Base-by-base conservation (phyloP, 2,888 invertebrate genomes). In the Andrena fulva region DNA sequence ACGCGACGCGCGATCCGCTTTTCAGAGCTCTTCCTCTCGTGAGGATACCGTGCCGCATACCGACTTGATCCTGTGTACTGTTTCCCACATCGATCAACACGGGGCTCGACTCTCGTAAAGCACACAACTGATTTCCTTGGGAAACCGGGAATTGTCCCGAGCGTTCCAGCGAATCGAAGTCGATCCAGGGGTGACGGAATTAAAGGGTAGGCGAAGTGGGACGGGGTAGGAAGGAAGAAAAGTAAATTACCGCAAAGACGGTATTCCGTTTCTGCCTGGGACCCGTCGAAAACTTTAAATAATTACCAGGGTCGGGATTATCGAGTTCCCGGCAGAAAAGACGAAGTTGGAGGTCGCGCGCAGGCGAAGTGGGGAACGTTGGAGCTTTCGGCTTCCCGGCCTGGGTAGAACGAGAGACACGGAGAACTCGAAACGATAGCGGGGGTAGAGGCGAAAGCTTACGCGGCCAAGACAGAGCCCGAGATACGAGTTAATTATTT, bases 401-500 rank as follows among this genome's bases (percentile, higher is more conserved):
- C 56, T 60, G 24, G 48, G 50, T 56, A 20, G 5, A 76, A 64
- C 56, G 48, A 54, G 70, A 63, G 62, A 74, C 52, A 48, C 20
- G 59, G 60, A 63, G 20, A 33, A 72, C 73, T 60, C 64, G 73
- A 24, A 54, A 48, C 10, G 52, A 10, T 42, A 54, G 76, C 64
- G 42, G 52, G 50, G 52, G 59, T 66, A 62, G 70, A 27, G 24
- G 59, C 31, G 72, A 66, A 70, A 72, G 80, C 82, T 85, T 81
- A 85, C 35, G 64, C 83, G 67, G 77, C 60, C 56, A 56, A 85
- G 83, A 85, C 82, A 79, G 77, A 78, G 85, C 80, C 74, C 83
- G 78, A 84, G 87, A 91, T 87, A 89, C 87, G 85, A 90, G 90
- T 92, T 93, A 92, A 92, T 92, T 92, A 92, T 91, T 92, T 91